Evolutionary conservation across 2,113 vertebrate species (phyloP).

Genomic region (Sardina pilchardus): DNA sequence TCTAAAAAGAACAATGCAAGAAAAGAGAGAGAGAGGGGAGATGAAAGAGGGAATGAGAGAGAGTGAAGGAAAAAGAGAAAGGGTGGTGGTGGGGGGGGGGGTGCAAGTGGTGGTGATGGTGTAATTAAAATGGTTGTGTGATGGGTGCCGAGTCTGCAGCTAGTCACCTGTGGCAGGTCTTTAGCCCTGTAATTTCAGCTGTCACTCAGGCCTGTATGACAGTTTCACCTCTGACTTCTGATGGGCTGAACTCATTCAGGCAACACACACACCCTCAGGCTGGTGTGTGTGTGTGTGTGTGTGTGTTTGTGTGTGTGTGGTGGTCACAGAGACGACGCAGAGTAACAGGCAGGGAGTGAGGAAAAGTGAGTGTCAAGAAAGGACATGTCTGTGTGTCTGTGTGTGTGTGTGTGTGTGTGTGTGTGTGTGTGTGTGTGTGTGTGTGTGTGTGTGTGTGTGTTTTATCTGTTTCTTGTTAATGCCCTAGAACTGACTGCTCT

Average conservation of each 20-base stretch:
- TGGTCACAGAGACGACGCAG: background rate
- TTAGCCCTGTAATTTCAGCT: slow-evolving; percentile 66
- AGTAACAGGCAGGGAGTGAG: background rate
- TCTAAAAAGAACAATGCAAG: slow-evolving; percentile 32
- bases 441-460: background rate
- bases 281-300: background rate
- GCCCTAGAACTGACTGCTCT: slow-evolving; percentile 27
- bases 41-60: slow-evolving; percentile 11
- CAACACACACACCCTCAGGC: slow-evolving; percentile 2
- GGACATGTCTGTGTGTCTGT: slow-evolving; percentile 27
- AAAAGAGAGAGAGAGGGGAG: slow-evolving; percentile 29
- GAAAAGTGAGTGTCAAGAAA: slow-evolving; percentile 8
- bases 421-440: background rate
- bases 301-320: slow-evolving; percentile 1
- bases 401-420: slow-evolving; percentile 2
- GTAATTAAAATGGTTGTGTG: slow-evolving; percentile 40
- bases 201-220: slow-evolving; percentile 60
- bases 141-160: slow-evolving; percentile 53
- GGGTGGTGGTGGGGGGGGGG: background rate
- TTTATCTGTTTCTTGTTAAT: slow-evolving; percentile 10
- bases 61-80: background rate
- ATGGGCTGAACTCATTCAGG: slow-evolving; percentile 41
- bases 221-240: slow-evolving; percentile 44
- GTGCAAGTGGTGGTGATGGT: slow-evolving; percentile 11
- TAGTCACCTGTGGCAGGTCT: slow-evolving; percentile 64